phyloP scores from a whole-genome alignment of 2,113 vertebrate genomes.

The Sebastes fasciatus region DNA sequence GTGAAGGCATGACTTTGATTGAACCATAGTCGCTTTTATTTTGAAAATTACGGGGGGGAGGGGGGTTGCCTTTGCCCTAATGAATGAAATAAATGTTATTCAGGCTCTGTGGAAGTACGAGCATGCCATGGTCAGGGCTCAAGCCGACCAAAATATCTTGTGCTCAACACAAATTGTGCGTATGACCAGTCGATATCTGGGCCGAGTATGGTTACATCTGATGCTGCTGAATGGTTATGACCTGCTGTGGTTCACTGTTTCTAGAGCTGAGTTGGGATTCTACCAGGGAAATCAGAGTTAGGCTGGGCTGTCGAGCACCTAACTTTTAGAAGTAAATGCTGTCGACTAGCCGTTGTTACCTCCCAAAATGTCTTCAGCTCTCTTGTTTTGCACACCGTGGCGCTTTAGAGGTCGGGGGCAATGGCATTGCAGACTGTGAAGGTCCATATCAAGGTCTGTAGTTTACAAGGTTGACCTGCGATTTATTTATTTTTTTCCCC shows the following conservation, averaged over 20 bases:
- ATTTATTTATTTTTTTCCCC: background rate
- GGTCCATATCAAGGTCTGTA: constrained; percentile 47
- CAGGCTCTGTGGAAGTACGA: background rate
- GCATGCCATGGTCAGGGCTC: background rate
- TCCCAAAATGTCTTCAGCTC: constrained; percentile 25
- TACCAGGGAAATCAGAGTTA: background rate
- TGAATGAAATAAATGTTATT: constrained; percentile 11
- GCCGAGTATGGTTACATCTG: constrained; percentile 3
- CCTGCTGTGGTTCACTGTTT: constrained; percentile 12
- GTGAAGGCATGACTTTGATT: constrained; percentile 24
- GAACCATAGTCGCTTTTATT: constrained; percentile 1
- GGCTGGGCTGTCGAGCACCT: background rate
- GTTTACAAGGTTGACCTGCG: constrained; percentile 43
- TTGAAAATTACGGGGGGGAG: background rate
- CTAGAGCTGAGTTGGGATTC: constrained; percentile 26
- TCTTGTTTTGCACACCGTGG: constrained; percentile 12
- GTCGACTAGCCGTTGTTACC: background rate
- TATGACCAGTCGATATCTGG: background rate
- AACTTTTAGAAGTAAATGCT: background rate
- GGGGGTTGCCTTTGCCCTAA: background rate
- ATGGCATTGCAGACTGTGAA: constrained; percentile 34
- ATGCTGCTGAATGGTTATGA: constrained; percentile 4
- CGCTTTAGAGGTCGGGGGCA: background rate
- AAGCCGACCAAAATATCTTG: constrained; percentile 15
- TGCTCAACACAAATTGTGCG: background rate